Base-by-base conservation (phyloP, 92 coral and sea anemone genomes). In the Epizoanthus scotinus region DNA sequence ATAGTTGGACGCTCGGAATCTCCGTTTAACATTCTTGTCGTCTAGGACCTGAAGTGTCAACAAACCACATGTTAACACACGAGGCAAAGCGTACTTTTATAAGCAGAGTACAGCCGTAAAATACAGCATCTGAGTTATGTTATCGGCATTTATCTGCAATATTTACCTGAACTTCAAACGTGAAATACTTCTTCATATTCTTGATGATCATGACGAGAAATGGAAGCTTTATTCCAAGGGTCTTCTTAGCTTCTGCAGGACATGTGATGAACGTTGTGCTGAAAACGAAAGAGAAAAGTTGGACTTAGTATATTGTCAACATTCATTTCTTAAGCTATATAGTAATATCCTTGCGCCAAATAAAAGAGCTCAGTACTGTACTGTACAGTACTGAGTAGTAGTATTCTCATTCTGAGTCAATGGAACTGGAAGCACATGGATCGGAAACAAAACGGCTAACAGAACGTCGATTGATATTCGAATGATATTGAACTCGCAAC, bases 1-100 rank as follows among this genome's bases (percentile, higher is more conserved):
- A 63, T 96, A 96, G 91, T 96, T 96, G 13, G 99, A 96, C 44
- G 99, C 99, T 74, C 99, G 91, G 83, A 96, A 96, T 86, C 99
- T 86, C 78, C 99, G 86, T 78, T 63, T 91, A 0, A 96, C 99
- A 78, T 96, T 96, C 92, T 96, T 96, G 99, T 96, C 99, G 92
- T 96, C 99, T 58, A 96, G 99, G 91, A 96, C 99, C 99, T 95
- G 68, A 88, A 84, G 89, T 96, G 99, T 95, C 99, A 95, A 95
- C 99, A 95, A 93, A 91, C 70, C 71, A 8, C 63, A 28, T 36
- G 6, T 34, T 34, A 6, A 3, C 40, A 34, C 40, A 34, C 40
- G 55, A 21, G 40, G 2, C 36, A 12, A 24, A 58, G 25, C 67
- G 3, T 12, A 26, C 80, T 64, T 53, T 9, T 3, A 34, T 34